Evolutionary conservation across 2,113 vertebrate species (phyloP), one percentile per base, ranked within the genome.

Genomic region (Girardinichthys multiradiatus): DNA sequence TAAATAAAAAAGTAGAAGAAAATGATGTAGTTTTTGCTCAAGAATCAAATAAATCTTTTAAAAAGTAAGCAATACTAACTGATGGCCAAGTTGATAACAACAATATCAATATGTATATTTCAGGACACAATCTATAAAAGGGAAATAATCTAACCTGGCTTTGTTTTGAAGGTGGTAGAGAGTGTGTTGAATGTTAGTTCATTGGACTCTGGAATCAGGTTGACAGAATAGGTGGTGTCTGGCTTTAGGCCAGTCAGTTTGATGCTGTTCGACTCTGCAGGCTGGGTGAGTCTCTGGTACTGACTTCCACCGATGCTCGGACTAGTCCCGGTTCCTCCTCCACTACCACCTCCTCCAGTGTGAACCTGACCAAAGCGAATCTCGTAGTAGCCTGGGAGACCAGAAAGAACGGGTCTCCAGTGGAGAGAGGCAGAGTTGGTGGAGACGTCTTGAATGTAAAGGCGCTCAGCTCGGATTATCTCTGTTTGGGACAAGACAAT

Each of bases 331-430:
- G 73, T 0, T 68, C 21, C 42, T 12, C 42, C 82, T 0, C 51
- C 54, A 11, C 59, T 71, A 8, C 76, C 86, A 0, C 5, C 4
- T 19, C 58, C 79, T 26, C 81, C 87, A 0, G 85, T 83, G 6
- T 24, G 77, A 60, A 84, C 29, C 0, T 94, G 94, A 39, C 78
- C 77, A 0, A 96, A 94, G 10, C 95, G 94, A 54, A 99, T 79
- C 74, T 95, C 90, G 28, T 99, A 99, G 89, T 85, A 84, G 11
- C 95, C 96, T 0, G 57, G 92, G 79, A 90, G 42, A 11, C 94
- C 94, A 0, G 84, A 82, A 63, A 99, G 88, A 48, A 99, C 92
- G 0, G 93, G 64, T 0, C 96, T 95, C 98, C 98, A 99, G 33
- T 87, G 37, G 74, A 99, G 92, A 0, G 71, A 94, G 84, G 98